Evolutionary conservation across 2,888 invertebrate species (phyloP).

Genomic region (Epistrophella euchroma): DNA sequence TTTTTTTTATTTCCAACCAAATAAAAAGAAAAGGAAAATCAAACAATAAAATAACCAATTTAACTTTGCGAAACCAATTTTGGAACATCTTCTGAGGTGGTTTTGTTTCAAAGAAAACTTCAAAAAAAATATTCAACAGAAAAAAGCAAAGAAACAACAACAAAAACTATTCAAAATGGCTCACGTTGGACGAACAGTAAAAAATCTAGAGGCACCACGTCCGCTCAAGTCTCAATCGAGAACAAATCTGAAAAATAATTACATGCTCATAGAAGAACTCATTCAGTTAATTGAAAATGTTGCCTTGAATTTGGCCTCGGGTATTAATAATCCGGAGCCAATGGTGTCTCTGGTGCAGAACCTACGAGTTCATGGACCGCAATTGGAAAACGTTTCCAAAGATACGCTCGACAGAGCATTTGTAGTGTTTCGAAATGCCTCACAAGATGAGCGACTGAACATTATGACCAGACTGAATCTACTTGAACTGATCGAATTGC

Average conservation of each 20-base stretch:
- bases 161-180: constrained; percentile 79
- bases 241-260: constrained; percentile 82
- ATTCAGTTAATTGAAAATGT: constrained; percentile 93
- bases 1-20: constrained; percentile 67
- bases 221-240: constrained; percentile 88
- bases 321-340: constrained; percentile 88
- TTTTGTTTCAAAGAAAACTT: constrained; percentile 59
- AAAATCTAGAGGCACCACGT: constrained; percentile 90
- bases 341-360: constrained; percentile 92
- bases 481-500: constrained; percentile 95
- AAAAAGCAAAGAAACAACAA: constrained; percentile 48
- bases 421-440: constrained; percentile 94
- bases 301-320: constrained; percentile 90
- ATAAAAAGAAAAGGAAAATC: constrained; percentile 68
- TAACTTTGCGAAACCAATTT: constrained; percentile 47
- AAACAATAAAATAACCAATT: constrained; percentile 67
- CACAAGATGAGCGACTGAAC: constrained; percentile 93
- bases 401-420: constrained; percentile 94
- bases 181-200: constrained; percentile 88
- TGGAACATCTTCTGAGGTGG: constrained; percentile 49
- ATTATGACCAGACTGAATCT: constrained; percentile 93
- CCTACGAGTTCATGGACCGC: constrained; percentile 91
- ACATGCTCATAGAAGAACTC: constrained; percentile 89
- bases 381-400: constrained; percentile 92
- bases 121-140: constrained; percentile 54